These are phyloP conservation scores for Hippopotamyrus pictus DNA, from an alignment of 2,797 vertebrate genomes.

Conservation along the genomic window DNA sequence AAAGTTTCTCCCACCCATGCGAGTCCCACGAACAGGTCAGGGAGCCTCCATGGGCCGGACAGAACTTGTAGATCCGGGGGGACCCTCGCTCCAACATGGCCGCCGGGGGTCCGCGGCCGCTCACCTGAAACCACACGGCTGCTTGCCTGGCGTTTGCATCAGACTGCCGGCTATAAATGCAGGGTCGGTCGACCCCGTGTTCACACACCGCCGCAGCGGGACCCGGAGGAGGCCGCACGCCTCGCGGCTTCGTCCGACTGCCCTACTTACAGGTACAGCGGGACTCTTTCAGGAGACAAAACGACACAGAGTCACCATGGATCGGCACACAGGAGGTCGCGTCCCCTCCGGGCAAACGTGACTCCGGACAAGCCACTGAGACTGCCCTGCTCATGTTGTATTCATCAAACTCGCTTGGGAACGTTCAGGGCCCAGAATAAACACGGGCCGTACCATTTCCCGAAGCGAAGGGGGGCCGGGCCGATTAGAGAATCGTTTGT, in stretches of 20 bases:
- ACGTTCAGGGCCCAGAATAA: not conserved
- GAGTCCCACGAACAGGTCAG: not conserved
- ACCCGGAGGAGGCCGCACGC: not conserved
- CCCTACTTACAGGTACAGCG: not conserved
- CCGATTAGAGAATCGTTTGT: not conserved
- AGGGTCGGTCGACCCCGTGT: not conserved
- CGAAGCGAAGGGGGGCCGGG: not conserved
- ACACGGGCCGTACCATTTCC: not conserved
- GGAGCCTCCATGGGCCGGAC: not conserved
- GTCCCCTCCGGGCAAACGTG: not conserved
- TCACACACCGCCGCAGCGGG: not conserved
- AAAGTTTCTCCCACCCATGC: not conserved
- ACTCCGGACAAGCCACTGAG: not conserved
- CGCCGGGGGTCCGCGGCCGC: not conserved
- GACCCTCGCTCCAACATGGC: not conserved
- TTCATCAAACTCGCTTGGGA: not conserved
- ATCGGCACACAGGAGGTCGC: not conserved
- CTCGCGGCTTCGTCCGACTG: not conserved
- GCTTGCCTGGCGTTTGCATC: not conserved
- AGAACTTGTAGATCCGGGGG: not conserved
- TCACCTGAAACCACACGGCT: not conserved
- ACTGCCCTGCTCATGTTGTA: not conserved
- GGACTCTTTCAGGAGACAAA: not conserved
- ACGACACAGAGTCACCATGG: not conserved
- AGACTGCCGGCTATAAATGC: not conserved